phyloP scores from a whole-genome alignment of 2,888 invertebrate species.

The Bugulina stolonifera region DNA sequence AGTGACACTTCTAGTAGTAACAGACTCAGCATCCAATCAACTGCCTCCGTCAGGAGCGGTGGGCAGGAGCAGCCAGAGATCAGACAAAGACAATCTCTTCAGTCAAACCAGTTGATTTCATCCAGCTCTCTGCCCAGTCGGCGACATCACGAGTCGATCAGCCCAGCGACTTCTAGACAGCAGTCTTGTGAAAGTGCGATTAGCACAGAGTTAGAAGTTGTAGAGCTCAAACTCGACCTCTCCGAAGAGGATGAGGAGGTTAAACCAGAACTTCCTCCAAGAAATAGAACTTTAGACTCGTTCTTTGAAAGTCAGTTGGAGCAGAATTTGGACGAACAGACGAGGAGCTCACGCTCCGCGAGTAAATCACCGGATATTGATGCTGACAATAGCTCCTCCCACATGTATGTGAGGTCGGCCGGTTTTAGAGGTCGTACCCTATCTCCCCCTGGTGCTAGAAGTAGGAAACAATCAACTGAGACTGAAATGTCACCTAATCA shows the following conservation, averaged over 20 bases:
- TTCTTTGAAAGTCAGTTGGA: background rate
- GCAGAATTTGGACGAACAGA: background rate
- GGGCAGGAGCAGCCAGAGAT: background rate
- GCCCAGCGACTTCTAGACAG: background rate
- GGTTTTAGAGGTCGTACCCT: background rate
- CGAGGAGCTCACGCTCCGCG: background rate
- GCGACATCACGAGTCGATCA: no score
- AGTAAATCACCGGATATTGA: constrained; percentile 22
- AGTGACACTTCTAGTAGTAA: background rate
- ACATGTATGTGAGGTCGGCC: constrained; percentile 9
- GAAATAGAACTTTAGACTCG: background rate
- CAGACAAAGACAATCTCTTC: background rate
- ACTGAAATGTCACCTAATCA: background rate
- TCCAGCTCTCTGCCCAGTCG: background rate
- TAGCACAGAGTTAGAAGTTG: constrained; percentile 1
- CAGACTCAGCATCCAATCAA: background rate
- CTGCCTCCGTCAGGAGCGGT: background rate
- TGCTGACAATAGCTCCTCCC: background rate
- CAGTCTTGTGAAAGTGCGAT: constrained; percentile 19
- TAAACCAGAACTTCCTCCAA: background rate
- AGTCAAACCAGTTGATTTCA: no score
- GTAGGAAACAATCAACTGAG: background rate
- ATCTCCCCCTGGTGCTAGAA: constrained; percentile 18
- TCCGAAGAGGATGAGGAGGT: constrained; percentile 15
- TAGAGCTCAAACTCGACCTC: background rate